Evolutionary conservation across 2,797 vertebrate species (phyloP), one percentile per base, ranked within the genome.

Genomic region (Otolemur crassicaudatus): DNA sequence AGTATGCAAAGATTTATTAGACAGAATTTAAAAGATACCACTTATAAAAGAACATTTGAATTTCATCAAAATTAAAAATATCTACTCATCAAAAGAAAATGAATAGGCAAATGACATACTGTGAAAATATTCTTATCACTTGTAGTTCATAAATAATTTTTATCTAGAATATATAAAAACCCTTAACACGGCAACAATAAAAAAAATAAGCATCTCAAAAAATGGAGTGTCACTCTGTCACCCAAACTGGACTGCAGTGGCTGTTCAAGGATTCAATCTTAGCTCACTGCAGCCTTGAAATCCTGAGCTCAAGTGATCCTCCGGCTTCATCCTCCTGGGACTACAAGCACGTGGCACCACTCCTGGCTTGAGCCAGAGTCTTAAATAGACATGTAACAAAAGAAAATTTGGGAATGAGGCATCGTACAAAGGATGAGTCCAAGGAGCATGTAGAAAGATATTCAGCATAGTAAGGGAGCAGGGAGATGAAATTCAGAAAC

Each of bases 61-160:
- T 46, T 91, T 83, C 73, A 80, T 58, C 40, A 86, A 93, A 95
- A 88, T 65, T 34, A 56, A 60, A 86, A 46, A 56, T 82, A 73
- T 87, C n/a, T 76, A 9, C 17, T 93, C 73, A 61, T 95, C 46
- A 86, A 67, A 92, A 92, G 20, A 58, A 87, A 95, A 67, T 58
- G 37, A 86, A 43, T 29, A 37, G 37, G 25, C 20, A 95, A 75
- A 40, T 1, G 29, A 75, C 0, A 61, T 63, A 49, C 13, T 69
- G 14, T 67, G 16, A 85, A 93, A 81, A 88, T 72, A 82, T 12
- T 90, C 49, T 70, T 69, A 67, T 63, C 10, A 87, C 27, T 92
- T 94, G 34, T 58, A 75, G 73, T 85, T 85, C 27, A 73, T 72
- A 7, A 77, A 79, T 84, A 87, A 79, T 12, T 90, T 13, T 86